These are phyloP conservation scores for Amia ocellicauda DNA, from an alignment of 2,113 vertebrate species.

Conservation along the genomic window DNA sequence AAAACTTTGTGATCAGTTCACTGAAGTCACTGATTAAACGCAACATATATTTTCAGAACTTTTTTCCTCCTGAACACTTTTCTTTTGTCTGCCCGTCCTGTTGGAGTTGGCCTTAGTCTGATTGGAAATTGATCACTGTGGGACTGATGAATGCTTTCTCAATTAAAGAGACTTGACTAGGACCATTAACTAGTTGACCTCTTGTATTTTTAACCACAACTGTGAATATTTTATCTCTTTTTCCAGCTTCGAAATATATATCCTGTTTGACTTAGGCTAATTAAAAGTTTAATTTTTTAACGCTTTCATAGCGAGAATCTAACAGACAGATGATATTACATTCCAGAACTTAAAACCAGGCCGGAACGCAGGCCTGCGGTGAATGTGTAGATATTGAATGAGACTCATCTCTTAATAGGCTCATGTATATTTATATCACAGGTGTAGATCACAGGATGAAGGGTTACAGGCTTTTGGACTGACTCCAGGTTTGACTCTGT, in stretches of 20 bases:
- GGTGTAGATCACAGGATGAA: background rate
- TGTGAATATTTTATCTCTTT: background rate
- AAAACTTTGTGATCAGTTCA: no score
- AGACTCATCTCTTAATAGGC: background rate
- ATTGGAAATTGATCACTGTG: no score
- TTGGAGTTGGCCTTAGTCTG: no score
- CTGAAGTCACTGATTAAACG: no score
- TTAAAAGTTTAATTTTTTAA: slow-evolving; percentile 9
- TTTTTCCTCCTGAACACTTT: no score
- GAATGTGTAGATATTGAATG: background rate
- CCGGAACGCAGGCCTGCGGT: background rate
- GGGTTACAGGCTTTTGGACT: background rate
- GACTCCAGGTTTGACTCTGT: background rate
- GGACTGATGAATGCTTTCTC: background rate
- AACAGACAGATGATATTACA: background rate
- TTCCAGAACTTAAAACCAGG: background rate
- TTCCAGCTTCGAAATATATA: background rate
- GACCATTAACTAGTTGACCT: no score
- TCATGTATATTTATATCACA: background rate
- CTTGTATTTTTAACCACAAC: no score
- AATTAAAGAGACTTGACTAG: background rate
- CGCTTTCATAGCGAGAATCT: background rate
- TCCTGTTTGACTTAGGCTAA: slow-evolving; percentile 8
- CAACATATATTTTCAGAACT: no score
- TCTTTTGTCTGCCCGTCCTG: no score